A percentile compares a stretch with the other conserved stretches of the same genome.
phyloP scores from a whole-genome alignment of 2,888 invertebrate genomes.

The Reticulitermes lucifugus region DNA sequence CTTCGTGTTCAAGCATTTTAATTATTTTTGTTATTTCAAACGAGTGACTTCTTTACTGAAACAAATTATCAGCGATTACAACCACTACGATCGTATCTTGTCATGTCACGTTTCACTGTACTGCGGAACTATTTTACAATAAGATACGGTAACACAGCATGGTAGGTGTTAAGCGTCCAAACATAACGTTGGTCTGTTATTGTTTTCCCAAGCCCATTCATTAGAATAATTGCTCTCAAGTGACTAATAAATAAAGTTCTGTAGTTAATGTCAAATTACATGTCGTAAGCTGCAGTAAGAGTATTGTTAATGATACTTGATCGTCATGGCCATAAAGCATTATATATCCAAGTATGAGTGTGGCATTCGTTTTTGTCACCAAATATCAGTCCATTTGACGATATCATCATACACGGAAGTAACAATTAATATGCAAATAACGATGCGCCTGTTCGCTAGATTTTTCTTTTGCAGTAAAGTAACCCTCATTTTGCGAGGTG shows the following conservation, averaged over 20 bases:
- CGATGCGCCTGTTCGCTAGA: too few species aligned
- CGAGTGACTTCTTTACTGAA: neutral
- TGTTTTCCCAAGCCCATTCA: constrained; percentile 37
- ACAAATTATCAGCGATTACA: neutral
- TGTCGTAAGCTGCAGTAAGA: too few species aligned
- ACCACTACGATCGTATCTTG: neutral
- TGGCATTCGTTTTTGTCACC: too few species aligned
- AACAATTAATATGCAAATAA: too few species aligned
- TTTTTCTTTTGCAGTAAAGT: too few species aligned
- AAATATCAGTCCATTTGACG: too few species aligned
- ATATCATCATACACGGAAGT: too few species aligned
- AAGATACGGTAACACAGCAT: constrained; percentile 52
- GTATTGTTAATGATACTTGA: too few species aligned
- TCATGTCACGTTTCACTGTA: constrained; percentile 18
- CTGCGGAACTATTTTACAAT: constrained; percentile 52
- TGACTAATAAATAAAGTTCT: neutral
- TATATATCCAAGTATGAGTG: too few species aligned
- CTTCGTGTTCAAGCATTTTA: neutral
- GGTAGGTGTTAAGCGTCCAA: constrained; percentile 54
- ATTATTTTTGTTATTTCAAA: neutral
- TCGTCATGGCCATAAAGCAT: too few species aligned
- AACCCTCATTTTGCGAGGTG: too few species aligned
- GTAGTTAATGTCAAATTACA: too few species aligned
- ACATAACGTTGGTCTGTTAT: constrained; percentile 52
- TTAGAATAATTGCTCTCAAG: neutral